A percentile compares a stretch with the other conserved stretches of the same genome.
phyloP scores from a whole-genome alignment of 2,888 invertebrate genomes.

The Acrobasis consociella region DNA sequence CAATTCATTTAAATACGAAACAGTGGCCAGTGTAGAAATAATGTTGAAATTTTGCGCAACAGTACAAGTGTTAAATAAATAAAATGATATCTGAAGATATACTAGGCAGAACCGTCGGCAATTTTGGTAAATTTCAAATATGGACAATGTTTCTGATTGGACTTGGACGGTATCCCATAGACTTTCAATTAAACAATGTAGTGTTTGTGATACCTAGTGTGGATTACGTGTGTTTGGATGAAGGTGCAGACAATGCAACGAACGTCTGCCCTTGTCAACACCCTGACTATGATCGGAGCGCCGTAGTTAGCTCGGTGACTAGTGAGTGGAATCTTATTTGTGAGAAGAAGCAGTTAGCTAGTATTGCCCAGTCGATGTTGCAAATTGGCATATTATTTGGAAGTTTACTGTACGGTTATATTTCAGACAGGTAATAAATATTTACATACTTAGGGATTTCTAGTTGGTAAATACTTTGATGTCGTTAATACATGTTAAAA shows the following conservation, averaged over 20 bases:
- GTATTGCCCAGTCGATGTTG: constrained; percentile 69
- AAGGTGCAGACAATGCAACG: constrained; percentile 38
- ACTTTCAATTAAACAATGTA: constrained; percentile 64
- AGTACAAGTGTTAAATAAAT: background rate
- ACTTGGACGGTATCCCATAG: constrained; percentile 55
- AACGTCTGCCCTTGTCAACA: constrained; percentile 39
- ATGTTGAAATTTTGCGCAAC: background rate
- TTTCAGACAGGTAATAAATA: constrained; percentile 58
- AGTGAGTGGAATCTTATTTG: constrained; percentile 82
- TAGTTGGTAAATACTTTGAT: too few species aligned
- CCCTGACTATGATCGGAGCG: constrained; percentile 13
- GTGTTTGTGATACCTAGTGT: constrained; percentile 70
- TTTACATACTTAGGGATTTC: too few species aligned
- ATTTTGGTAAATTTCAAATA: constrained; percentile 73
- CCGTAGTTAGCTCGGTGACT: constrained; percentile 24
- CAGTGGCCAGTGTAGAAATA: background rate
- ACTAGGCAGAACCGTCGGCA: constrained; percentile 58
- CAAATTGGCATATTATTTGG: constrained; percentile 77
- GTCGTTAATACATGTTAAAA: too few species aligned
- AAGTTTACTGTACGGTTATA: constrained; percentile 67
- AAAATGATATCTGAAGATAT: background rate
- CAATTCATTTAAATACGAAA: background rate
- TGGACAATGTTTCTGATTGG: constrained; percentile 57
- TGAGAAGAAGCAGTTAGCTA: constrained; percentile 67
- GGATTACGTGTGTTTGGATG: constrained; percentile 58